Base-by-base conservation (phyloP, 2,888 invertebrate species). In the Coenonympha arcania region DNA sequence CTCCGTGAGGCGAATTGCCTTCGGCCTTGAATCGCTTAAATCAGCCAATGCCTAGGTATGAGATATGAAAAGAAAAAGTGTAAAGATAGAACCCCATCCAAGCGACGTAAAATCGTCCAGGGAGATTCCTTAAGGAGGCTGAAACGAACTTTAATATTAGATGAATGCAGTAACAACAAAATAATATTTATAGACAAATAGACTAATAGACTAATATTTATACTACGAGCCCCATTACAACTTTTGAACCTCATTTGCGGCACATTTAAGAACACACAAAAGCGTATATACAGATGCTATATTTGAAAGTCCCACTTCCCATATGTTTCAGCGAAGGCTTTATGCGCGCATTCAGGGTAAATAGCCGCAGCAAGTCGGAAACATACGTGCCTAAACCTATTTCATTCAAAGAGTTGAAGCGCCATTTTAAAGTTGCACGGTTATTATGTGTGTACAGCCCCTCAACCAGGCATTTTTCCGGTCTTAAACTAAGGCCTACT, bases 321-420 rank as follows among this genome's bases (percentile, higher is more conserved):
- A 22, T 30, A n/a, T 30, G 36, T 42, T 37, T 42, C 30, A 28
- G 24, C 33, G 24, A 48, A 48, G 33, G 33, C 41, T 41, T 41
- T 33, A 41, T 40, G 33, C 40, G 40, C 48, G 40, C 30, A 26
- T 34, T 41, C 33, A 34, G 40, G 33, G 40, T 48, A 48, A 48
- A 48, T 48, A 48, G 41, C 40, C 41, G 22, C 50, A 33, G 33
- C 26, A 39, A 45, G 20, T 50, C 11, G 20, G 28, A 41, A 40
- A 33, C 26, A 43, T 37, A 50, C 50, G 34, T 50, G 50, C 33
- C 40, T 50, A 50, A 50, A 45, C 28, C 28, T 49, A 41, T 41
- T 41, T 43, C 42, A 43, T 43, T 43, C 42, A 43, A 31, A 43
- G 42, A 43, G 42, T 43, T 33, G 20, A 33, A 43, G 42, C 42